phyloP scores from a whole-genome alignment of 1,140 invertebrate species.

The Dreissena polymorpha region DNA sequence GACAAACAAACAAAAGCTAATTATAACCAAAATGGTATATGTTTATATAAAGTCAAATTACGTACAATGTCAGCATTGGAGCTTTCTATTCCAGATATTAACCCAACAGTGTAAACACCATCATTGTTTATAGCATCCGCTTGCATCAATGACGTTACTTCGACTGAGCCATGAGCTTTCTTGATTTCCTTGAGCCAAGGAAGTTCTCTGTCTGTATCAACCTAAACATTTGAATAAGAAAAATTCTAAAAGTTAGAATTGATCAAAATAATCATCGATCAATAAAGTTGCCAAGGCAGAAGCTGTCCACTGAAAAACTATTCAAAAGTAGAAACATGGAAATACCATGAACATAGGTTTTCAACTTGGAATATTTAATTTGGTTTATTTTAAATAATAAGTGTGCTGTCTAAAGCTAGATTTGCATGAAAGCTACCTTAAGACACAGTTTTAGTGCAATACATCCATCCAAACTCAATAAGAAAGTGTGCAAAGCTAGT shows the following conservation, averaged over 20 bases:
- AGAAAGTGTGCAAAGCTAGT: too few relatives aligned
- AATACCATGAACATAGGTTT: neutral
- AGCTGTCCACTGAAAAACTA: too few relatives aligned
- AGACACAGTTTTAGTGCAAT: too few relatives aligned
- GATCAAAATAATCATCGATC: neutral
- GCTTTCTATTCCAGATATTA: conserved; percentile 6
- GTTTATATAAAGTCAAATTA: neutral
- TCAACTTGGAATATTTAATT: neutral
- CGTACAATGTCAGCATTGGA: neutral
- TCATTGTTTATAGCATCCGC: conserved; percentile 70
- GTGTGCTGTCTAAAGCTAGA: too few relatives aligned
- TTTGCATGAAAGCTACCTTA: too few relatives aligned
- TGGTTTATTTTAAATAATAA: neutral
- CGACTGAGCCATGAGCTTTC: conserved; percentile 73
- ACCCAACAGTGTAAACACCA: conserved; percentile 69
- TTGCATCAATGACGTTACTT: conserved; percentile 72
- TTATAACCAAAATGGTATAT: neutral
- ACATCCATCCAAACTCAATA: too few relatives aligned
- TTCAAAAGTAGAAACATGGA: neutral
- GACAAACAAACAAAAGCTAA: too few relatives aligned
- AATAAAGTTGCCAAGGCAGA: neutral
- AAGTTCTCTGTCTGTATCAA: conserved; percentile 63
- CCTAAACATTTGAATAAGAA: conserved; percentile 37
- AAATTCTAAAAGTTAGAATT: neutral
- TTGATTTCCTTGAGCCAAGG: conserved; percentile 73